Percentiles rank a stretch among this genome's conserved stretches.
Evolutionary conservation across 2,888 invertebrate species (phyloP).

Genomic region (Scrobipalpa atriplicella): DNA sequence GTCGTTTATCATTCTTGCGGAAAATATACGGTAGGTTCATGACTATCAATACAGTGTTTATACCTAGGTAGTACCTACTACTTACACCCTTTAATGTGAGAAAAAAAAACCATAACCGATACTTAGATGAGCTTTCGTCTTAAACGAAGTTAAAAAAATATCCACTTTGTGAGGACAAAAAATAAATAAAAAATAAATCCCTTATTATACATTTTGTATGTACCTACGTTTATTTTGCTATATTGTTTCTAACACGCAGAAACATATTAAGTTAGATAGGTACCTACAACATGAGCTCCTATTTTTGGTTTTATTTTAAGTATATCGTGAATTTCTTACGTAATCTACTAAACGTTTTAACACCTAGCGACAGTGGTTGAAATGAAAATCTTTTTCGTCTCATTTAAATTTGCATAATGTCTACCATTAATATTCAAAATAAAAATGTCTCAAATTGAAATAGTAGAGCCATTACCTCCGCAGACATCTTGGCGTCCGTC

Average conservation of each 20-base stretch:
- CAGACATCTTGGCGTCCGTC: conserved; percentile 68
- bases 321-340: conserved; percentile 2
- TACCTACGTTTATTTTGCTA: no score
- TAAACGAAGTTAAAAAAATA: no score
- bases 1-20: conserved; percentile 22
- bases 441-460: conserved; percentile 52
- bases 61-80: no score
- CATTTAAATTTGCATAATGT: conserved; percentile 53
- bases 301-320: background rate
- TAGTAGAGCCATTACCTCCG: conserved; percentile 54
- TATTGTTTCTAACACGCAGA: no score
- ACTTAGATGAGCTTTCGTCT: background rate
- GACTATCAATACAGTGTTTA: background rate
- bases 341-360: background rate
- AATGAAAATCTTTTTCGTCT: conserved; percentile 28
- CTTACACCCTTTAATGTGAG: background rate
- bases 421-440: conserved; percentile 52
- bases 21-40: conserved; percentile 21
- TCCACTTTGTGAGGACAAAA: no score
- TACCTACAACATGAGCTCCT: no score
- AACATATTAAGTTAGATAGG: no score
- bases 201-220: no score
- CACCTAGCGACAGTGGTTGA: conserved; percentile 6
- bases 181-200: no score
- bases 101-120: background rate